Base-by-base conservation (phyloP, 2,113 vertebrate genomes). In the Phalacrocorax pelagicus region DNA sequence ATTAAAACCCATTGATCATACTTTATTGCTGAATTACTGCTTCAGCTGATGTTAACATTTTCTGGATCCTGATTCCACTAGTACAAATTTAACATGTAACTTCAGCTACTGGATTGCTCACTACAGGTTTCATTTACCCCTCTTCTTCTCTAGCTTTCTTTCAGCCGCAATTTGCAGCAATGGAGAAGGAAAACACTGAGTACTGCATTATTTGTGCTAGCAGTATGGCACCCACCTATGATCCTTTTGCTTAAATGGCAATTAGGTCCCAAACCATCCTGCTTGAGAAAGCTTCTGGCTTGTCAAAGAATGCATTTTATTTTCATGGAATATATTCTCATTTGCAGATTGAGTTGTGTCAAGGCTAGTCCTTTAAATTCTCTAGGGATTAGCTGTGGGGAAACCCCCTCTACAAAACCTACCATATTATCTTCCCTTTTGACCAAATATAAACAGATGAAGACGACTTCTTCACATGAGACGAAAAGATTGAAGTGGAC, bases 41-140 rank as follows among this genome's bases (percentile, higher is more conserved):
- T 93, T 97, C 88, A 87, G 80, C 90, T 93, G 69, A 59, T 84
- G 49, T 55, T 94, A 86, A 71, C 17, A 4, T 81, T 91, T 86
- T 86, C 72, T 88, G 88, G 46, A 66, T 81, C 24, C 80, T 55
- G 36, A 61, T 88, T 86, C 72, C n/a, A 44, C 55, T 87, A 92
- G 89, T 84, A 59, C 20, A 71, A 26, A 84, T 71, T 49, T 54
- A 92, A 74, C 83, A 78, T 55, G 86, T 94, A 86, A 70, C 80
- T 83, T 75, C 2, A 91, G 72, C 59, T 58, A 24, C 80, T 91
- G 79, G 34, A 54, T 66, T 77, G 80, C 59, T 94, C 52, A 8
- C 29, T 78, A 4, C 44, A 70, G 67, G 59, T 94, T 89, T 81
- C 58, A 24, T 83, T 90, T 83, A 65, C 61, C 16, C 18, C 36